Base-by-base conservation (phyloP, 1,140 invertebrate genomes). In the Araneus ventricosus region DNA sequence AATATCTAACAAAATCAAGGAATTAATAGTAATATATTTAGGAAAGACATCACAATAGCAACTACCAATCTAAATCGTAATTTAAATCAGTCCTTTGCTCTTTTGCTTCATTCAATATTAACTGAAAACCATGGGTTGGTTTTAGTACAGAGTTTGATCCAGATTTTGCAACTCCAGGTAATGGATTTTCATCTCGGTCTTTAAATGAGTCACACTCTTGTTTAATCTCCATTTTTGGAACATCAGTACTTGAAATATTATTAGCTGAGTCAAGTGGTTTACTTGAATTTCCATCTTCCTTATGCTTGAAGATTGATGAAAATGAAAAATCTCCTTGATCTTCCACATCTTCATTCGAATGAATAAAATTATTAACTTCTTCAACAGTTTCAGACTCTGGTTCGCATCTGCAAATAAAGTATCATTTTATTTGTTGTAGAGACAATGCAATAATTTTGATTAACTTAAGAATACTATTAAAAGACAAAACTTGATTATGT, bases 21-120 rank as follows among this genome's bases (percentile, higher is more conserved):
- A 52, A 52, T 17, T 52, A 52, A 52, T 14, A 52, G 45, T 14
- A 52, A 14, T 14, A 52, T 52, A 8, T n/a, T n/a, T n/a, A n/a
- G n/a, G n/a, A n/a, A n/a, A 52, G 0, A 45, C 10, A 45, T 45
- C 41, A 45, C 10, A 52, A 52, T 52, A 61, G 24, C 1, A 61
- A n/a, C 27, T 70, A 70, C 27, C 27, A 70, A 70, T 70, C 27
- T 30, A 70, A n/a, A 70, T 70, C 63, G 14, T 17, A 70, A 14
- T n/a, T 70, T 6, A 14, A 70, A 27, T 70, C 1, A 27, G n/a
- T 14, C 30, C 63, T 34, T 70, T 70, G 24, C 14, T 27, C 30
- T 70, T 70, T 27, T 27, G 63, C 63, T 70, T 70, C 63, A 70
- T 70, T 34, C 8, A 70, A 70, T 70, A 70, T 70, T 14, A 70